A percentile compares a stretch with the other conserved stretches of the same genome.
Evolutionary conservation across 2,888 invertebrate species (phyloP).

Genomic region (Diogma glabrata): DNA sequence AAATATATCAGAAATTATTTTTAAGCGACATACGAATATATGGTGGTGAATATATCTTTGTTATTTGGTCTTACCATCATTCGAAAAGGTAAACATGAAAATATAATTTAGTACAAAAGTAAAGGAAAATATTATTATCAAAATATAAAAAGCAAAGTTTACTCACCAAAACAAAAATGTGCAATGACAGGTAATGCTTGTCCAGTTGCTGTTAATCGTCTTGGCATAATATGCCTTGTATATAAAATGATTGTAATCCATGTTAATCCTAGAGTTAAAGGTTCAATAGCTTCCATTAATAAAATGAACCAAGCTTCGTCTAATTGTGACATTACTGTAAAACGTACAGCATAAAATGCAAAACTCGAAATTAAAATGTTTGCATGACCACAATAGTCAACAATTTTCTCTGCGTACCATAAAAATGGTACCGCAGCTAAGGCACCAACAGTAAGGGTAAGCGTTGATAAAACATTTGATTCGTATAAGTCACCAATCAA

Average conservation of each 20-base stretch:
- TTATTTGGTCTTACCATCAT: too few relatives aligned
- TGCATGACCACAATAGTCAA: slow-evolving; percentile 70
- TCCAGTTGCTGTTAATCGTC: slow-evolving; percentile 63
- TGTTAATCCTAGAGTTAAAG: slow-evolving; percentile 62
- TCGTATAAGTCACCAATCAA: not conserved
- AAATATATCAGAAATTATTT: too few relatives aligned
- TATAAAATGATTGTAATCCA: slow-evolving; percentile 72
- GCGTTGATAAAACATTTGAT: slow-evolving; percentile 33
- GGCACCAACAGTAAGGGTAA: slow-evolving; percentile 29
- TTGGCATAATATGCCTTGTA: slow-evolving; percentile 67
- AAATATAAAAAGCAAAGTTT: slow-evolving; percentile 9
- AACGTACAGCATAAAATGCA: slow-evolving; percentile 65
- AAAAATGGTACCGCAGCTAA: slow-evolving; percentile 58
- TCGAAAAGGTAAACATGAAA: too few relatives aligned
- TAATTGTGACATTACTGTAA: slow-evolving; percentile 48
- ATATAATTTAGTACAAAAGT: too few relatives aligned
- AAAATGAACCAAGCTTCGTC: slow-evolving; percentile 53
- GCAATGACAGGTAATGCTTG: slow-evolving; percentile 68
- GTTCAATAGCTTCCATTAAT: slow-evolving; percentile 58
- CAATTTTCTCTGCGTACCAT: slow-evolving; percentile 68
- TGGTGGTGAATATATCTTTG: too few relatives aligned
- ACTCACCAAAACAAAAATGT: slow-evolving; percentile 60
- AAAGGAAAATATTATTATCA: too few relatives aligned
- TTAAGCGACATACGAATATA: too few relatives aligned
- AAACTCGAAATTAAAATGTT: slow-evolving; percentile 76